Evolutionary conservation across 2,113 vertebrate genomes (phyloP).

Genomic region (Thalassarche chlororhynchos): DNA sequence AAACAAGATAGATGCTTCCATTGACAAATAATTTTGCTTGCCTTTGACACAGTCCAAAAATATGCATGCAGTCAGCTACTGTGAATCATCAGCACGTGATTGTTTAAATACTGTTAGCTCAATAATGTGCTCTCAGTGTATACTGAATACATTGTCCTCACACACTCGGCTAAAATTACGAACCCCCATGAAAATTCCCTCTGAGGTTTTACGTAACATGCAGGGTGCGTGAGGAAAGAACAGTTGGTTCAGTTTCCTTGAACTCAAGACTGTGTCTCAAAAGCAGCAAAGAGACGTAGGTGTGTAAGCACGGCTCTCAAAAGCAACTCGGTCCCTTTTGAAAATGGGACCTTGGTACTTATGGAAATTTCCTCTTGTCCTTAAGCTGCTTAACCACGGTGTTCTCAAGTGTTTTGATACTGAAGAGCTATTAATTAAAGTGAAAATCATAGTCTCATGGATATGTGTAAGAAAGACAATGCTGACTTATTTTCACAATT

Average conservation of each 20-base stretch:
- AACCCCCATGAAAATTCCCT: background rate
- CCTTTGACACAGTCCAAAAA: background rate
- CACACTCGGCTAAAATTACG: background rate
- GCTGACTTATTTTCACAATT: background rate
- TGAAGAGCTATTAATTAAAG: background rate
- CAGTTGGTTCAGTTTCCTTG: background rate
- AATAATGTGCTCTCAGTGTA: background rate
- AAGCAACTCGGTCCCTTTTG: background rate
- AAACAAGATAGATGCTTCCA: background rate
- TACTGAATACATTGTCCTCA: background rate
- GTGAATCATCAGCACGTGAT: background rate
- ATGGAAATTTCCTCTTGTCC: background rate
- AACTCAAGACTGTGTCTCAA: background rate
- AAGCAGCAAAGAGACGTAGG: background rate
- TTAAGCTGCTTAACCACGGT: background rate
- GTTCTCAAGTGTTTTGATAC: background rate
- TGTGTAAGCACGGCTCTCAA: background rate
- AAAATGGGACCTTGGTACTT: background rate
- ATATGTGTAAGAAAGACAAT: background rate
- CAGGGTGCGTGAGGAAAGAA: rapidly evolving
- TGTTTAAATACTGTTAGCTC: background rate
- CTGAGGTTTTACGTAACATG: background rate
- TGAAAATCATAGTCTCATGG: background rate
- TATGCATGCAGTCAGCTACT: background rate
- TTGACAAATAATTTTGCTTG: background rate